Base-by-base conservation (phyloP, 2,113 vertebrate genomes). In the Paramisgurnus dabryanus region DNA sequence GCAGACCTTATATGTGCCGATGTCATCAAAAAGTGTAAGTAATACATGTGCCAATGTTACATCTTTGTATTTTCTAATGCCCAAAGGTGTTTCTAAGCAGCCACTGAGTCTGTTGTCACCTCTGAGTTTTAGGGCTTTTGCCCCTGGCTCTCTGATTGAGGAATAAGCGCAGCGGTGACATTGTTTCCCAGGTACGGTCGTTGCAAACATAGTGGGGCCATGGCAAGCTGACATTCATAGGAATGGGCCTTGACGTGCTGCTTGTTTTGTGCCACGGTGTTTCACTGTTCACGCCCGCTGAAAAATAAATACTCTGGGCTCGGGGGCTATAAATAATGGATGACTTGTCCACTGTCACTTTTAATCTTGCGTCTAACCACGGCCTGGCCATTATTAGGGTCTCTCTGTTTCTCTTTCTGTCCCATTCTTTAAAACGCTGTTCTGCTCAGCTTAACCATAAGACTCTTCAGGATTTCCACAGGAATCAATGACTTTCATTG, bases 341-440 rank as follows among this genome's bases (percentile, higher is more conserved):
- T 93, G 92, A 91, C 91, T 93, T 85, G 91, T 91, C 91, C 87
- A 87, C 88, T 94, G 92, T 94, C 93, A 92, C 89, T 92, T 93
- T 92, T 90, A 89, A 92, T 94, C 88, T 86, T 86, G 84, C 88
- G 87, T 93, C 92, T 92, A 89, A 88, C 80, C 85, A 87, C 27
- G 82, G 89, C 90, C 87, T 41, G 81, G 87, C 84, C 91, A 90
- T 93, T 92, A 93, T 93, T 92, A 93, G 91, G 91, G 88, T 89
- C 90, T 82, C 55, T 41, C 75, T 45, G 84, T 86, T 84, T 85
- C 84, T 82, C 55, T 86, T 84, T 87, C 85, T 85, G 87, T 88
- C 86, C 88, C 82, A 69, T 55, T 53, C 53, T 39, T 39, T 58
- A 3, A 58, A 6, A 5, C 67, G 61, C 63, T 89, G 89, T 91